Conservation (phyloP, 2,797 vertebrate genomes). For the Crenichthys baileyi region DNA sequence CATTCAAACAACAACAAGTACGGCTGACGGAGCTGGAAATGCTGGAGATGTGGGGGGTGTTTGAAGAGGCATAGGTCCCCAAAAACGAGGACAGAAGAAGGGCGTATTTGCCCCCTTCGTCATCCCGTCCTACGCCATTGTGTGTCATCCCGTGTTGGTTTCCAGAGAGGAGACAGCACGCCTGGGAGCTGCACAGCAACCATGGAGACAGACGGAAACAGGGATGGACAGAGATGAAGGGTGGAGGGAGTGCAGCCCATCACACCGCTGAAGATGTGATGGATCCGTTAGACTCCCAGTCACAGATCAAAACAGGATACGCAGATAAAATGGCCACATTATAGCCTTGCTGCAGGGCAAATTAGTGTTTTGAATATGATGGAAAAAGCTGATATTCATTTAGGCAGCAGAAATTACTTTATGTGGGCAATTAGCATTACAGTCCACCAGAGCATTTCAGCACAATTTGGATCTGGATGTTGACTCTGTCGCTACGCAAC, state of each 20-base stretch:
- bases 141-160: conserved; percentile 46
- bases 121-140: conserved; percentile 16
- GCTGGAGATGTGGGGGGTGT: not conserved
- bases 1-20: conserved; percentile 19
- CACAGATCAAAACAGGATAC: not conserved
- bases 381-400: not conserved
- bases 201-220: conserved; percentile 26
- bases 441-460: not conserved
- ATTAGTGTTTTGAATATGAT: not conserved
- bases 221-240: conserved; percentile 13
- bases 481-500: not conserved
- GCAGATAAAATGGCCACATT: not conserved
- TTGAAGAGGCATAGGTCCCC: conserved; percentile 28
- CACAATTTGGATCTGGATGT: not conserved
- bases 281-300: conserved; percentile 22
- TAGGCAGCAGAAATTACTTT: not conserved
- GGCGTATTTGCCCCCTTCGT: not conserved
- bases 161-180: conserved; percentile 54
- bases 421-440: conserved; percentile 5
- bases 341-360: not conserved
- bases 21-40: not conserved
- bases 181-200: conserved; percentile 53
- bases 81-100: conserved; percentile 43
- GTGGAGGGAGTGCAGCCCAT: not conserved
- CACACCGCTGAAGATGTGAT: conserved; percentile 25